These are phyloP conservation scores for Druceiella hillmani DNA, from an alignment of 2,888 invertebrate genomes.

Conservation along the genomic window DNA sequence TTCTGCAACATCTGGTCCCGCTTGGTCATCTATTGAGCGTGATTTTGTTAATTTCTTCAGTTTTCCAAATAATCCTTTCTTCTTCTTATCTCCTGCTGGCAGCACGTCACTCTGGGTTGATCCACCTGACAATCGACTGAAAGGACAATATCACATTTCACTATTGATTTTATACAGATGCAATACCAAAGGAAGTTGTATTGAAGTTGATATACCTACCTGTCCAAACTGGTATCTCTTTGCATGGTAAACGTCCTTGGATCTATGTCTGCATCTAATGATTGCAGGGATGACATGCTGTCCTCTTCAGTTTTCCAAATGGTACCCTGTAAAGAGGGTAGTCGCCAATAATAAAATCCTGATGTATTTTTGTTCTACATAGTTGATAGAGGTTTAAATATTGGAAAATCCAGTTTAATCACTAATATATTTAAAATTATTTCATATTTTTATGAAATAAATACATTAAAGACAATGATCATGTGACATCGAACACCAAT, in stretches of 20 bases:
- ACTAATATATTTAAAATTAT: no score
- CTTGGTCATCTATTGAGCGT: slow-evolving; percentile 69
- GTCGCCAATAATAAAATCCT: slow-evolving; percentile 12
- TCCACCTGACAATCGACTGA: slow-evolving; percentile 71
- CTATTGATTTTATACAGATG: no score
- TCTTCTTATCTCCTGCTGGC: slow-evolving; percentile 67
- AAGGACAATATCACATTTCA: slow-evolving; percentile 19
- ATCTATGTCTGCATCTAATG: slow-evolving; percentile 63
- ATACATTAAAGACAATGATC: no score
- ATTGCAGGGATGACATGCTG: slow-evolving; percentile 78
- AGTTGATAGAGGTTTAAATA: no score
- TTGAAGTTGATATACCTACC: no score
- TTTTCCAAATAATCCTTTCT: slow-evolving; percentile 78
- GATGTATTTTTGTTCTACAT: slow-evolving; percentile 22
- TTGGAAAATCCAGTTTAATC: no score
- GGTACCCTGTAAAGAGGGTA: slow-evolving; percentile 39
- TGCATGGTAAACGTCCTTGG: slow-evolving; percentile 54
- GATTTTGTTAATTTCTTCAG: slow-evolving; percentile 81
- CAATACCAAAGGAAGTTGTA: no score
- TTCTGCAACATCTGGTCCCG: slow-evolving; percentile 39
- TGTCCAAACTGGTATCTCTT: slow-evolving; percentile 75
- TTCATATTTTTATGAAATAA: no score
- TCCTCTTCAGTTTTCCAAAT: slow-evolving; percentile 84
- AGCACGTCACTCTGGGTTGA: slow-evolving; percentile 80
- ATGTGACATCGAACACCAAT: no score